A percentile compares a stretch with the other conserved stretches of the same genome.
Conservation (phyloP, 2,113 vertebrate genomes). For the Ailuropoda melanoleuca region DNA sequence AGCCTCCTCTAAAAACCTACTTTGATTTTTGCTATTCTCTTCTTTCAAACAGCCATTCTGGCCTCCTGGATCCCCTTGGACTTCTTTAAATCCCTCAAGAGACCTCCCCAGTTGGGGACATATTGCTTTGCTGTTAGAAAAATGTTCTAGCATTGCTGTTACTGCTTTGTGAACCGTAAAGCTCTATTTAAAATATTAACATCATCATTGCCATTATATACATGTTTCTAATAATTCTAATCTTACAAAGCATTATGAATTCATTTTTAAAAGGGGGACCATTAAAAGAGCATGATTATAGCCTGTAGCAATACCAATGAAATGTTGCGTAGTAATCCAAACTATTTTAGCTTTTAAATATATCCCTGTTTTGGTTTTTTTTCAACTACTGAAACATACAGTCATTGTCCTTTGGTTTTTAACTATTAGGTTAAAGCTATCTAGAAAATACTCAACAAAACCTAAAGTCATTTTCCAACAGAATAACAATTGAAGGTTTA, state of each 20-base stretch:
- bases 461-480: slow-evolving; percentile 18
- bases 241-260: slow-evolving; percentile 28
- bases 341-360: slow-evolving; percentile 64
- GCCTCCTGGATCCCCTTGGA: neutral
- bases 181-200: slow-evolving; percentile 14
- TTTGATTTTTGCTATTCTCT: slow-evolving; percentile 26
- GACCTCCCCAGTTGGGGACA: neutral
- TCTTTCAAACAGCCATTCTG: neutral
- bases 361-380: slow-evolving; percentile 2
- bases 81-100: slow-evolving; percentile 4
- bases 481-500: slow-evolving; percentile 13
- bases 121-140: neutral
- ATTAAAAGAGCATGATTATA: slow-evolving; percentile 57
- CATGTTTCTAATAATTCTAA: slow-evolving; percentile 41
- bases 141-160: neutral
- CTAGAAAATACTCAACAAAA: slow-evolving; percentile 26
- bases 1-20: neutral
- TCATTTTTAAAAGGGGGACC: slow-evolving; percentile 18
- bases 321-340: slow-evolving; percentile 48
- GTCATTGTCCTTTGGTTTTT: slow-evolving; percentile 11
- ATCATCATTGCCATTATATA: slow-evolving; percentile 23
- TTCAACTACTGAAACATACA: slow-evolving; percentile 46
- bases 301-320: neutral
- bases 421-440: slow-evolving; percentile 21
- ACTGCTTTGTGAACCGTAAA: slow-evolving; percentile 9